Evolutionary conservation across 2,113 vertebrate genomes (phyloP).

Genomic region (Physeter macrocephalus): DNA sequence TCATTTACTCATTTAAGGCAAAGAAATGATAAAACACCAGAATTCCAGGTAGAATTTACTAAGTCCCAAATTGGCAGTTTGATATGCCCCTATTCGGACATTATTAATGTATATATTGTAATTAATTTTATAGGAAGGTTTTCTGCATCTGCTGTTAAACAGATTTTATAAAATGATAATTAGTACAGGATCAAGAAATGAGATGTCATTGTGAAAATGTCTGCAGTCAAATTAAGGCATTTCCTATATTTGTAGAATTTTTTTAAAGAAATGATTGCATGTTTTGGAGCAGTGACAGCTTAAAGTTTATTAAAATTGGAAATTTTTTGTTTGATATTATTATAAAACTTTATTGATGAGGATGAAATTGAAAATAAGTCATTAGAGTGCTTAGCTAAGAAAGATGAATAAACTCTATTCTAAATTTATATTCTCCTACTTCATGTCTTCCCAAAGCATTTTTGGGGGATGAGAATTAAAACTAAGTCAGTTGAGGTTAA

Average conservation of each 20-base stretch:
- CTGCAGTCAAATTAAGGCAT: neutral
- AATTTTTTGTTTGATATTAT: neutral
- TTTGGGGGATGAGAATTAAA: constrained; percentile 6
- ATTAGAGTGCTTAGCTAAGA: neutral
- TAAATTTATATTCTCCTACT: neutral
- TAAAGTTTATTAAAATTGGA: neutral
- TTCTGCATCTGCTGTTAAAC: neutral
- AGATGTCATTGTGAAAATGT: neutral
- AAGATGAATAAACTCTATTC: neutral
- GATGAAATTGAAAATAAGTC: neutral
- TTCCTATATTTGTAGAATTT: neutral
- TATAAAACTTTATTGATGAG: neutral
- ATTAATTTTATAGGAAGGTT: neutral
- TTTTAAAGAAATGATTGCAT: neutral
- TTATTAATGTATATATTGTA: neutral
- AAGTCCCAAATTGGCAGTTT: neutral
- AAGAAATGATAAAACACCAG: neutral
- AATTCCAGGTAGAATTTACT: neutral
- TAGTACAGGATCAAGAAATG: neutral
- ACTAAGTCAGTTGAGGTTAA: constrained; percentile 22
- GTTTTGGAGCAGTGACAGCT: neutral
- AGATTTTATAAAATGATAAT: constrained; percentile 15
- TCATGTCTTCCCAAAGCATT: neutral
- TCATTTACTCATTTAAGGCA: neutral
- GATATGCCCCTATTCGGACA: neutral